Base-by-base conservation (phyloP, 2,888 invertebrate genomes). In the Achlya flavicornis region DNA sequence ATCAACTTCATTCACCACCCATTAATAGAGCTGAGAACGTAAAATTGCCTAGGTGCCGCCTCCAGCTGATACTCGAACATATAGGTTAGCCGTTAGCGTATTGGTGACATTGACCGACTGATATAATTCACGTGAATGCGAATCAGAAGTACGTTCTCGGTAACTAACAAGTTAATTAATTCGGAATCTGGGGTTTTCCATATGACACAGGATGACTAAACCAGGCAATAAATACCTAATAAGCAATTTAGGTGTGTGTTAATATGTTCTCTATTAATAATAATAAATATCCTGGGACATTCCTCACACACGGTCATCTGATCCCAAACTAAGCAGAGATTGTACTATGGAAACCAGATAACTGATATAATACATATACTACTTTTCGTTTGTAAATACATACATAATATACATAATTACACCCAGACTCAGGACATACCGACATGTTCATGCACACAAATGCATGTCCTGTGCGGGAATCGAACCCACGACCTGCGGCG, bases 61-160 rank as follows among this genome's bases (percentile, higher is more conserved):
- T 19, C 10, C 53, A 19, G 19, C 53, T 73, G 71, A 75, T 77
- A 76, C 75, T 73, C 72, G 75, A 77, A 76, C 74, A 78, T 75
- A 75, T 75, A 75, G 72, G 69, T 75, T 73, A 70, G n/a, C 26
- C 1, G 26, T 26, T 26, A 26, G 73, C 75, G 75, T 78, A 81
- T 75, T 76, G 76, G 81, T 88, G 89, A 86, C 90, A 90, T 88
- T 90, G 90, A 89, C 89, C 89, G 84, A 89, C 83, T 85, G 75
- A 82, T 80, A 81, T 85, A 82, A 85, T 84, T 86, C 86, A 86
- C 80, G 77, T 83, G 74, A 79, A 80, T 80, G 19, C n/a, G 16
- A 53, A 78, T 80, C 78, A 79, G 79, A 80, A 79, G 80, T 76
- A 75, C 64, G 65, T 61, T 58, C 68, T 60, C 66, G 63, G 63